Conservation (phyloP, 1,140 invertebrate species). For the Chironomus tepperi region DNA sequence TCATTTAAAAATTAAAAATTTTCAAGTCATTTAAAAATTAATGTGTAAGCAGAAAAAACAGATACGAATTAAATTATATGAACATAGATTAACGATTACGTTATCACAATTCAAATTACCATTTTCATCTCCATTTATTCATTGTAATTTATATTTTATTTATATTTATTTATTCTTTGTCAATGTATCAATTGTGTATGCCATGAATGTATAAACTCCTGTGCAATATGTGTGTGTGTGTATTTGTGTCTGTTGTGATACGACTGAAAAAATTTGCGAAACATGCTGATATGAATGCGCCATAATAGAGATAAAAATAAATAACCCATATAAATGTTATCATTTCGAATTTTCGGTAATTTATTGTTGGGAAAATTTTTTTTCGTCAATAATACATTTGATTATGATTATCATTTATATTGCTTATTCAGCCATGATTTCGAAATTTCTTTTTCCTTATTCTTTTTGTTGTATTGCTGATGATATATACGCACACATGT, state of each 20-base stretch:
- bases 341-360: constrained; percentile 1
- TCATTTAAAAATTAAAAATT: too few species aligned
- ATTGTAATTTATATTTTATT: neutral
- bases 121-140: neutral
- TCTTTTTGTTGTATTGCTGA: neutral
- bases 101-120: constrained; percentile 14
- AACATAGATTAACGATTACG: neutral
- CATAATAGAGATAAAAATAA: constrained; percentile 10
- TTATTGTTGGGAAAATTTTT: neutral
- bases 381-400: constrained; percentile 7
- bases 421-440: constrained; percentile 12
- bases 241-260: neutral
- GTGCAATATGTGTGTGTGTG: too few species aligned
- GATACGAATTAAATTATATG: too few species aligned
- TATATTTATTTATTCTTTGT: neutral
- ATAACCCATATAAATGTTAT: constrained; percentile 3
- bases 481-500: too few species aligned
- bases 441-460: neutral
- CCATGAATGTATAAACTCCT: neutral
- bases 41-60: too few species aligned
- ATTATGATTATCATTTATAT: constrained; percentile 15
- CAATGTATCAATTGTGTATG: neutral
- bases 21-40: too few species aligned
- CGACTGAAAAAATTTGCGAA: neutral
- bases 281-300: neutral